These are phyloP conservation scores for Drosophila eugracilis DNA, from an alignment of 1,140 invertebrate genomes.

Conservation along the genomic window DNA sequence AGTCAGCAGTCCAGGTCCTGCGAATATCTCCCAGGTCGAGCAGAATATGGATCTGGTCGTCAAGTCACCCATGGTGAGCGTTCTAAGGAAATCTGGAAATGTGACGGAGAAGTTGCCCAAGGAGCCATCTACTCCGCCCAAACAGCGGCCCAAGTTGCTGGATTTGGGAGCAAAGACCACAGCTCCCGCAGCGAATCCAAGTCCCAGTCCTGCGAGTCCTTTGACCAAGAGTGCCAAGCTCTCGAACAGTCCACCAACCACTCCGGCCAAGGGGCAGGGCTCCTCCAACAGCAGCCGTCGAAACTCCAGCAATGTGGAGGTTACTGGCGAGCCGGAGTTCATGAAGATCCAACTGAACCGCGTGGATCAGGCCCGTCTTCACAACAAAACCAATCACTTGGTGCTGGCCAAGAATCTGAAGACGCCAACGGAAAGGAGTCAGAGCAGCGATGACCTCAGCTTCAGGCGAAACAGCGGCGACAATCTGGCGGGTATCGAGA, in stretches of 20 bases:
- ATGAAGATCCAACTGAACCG: constrained; percentile 89
- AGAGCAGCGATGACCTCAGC: constrained; percentile 72
- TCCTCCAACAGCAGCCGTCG: constrained; percentile 31
- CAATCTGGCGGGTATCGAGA: constrained; percentile 85
- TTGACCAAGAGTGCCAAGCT: constrained; percentile 56
- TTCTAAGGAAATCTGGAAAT: constrained; percentile 64
- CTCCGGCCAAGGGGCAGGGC: constrained; percentile 36
- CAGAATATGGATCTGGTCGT: constrained; percentile 81
- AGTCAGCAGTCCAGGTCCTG: constrained; percentile 28
- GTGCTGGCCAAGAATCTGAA: constrained; percentile 87
- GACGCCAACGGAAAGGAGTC: constrained; percentile 52
- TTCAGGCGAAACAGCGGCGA: constrained; percentile 85
- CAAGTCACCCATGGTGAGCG: constrained; percentile 77
- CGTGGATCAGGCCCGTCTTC: constrained; percentile 85
- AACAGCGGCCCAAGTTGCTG: constrained; percentile 61
- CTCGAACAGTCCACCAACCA: constrained; percentile 43
- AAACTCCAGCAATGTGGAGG: constrained; percentile 46
- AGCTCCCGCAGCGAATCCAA: constrained; percentile 2
- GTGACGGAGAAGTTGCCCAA: constrained; percentile 16
- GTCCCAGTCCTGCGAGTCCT: constrained; percentile 47
- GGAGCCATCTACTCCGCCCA: constrained; percentile 20
- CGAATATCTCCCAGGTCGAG: constrained; percentile 75
- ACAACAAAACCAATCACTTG: constrained; percentile 86
- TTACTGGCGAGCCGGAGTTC: constrained; percentile 87
- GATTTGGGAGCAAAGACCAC: constrained; percentile 45